Percentiles rank a stretch among this genome's conserved stretches.
phyloP scores from a whole-genome alignment of 2,113 vertebrate genomes.

The Pluvialis apricaria region DNA sequence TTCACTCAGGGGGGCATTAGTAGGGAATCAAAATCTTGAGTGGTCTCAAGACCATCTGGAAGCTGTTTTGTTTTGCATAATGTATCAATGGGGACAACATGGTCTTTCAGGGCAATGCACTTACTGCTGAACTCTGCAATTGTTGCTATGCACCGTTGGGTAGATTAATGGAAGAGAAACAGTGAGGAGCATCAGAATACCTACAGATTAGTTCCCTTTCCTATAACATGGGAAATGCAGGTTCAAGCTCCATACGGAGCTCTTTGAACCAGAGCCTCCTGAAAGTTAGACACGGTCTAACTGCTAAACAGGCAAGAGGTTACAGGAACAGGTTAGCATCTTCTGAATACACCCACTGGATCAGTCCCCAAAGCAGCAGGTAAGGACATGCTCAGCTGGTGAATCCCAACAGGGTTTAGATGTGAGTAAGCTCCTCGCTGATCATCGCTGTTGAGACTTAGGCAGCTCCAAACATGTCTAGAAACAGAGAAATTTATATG shows the following conservation, averaged over 20 bases:
- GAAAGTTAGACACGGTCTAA: not conserved
- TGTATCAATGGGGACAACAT: rapidly evolving
- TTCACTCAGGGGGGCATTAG: not conserved
- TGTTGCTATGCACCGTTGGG: rapidly evolving
- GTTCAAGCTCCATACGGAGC: not conserved
- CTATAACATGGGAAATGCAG: not conserved
- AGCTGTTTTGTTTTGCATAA: not conserved
- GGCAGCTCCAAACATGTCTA: slow-evolving; percentile 37
- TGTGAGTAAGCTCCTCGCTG: slow-evolving; percentile 32
- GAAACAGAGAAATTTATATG: not conserved
- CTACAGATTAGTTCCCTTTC: not conserved
- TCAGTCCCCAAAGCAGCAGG: slow-evolving; percentile 7
- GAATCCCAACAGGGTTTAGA: not conserved
- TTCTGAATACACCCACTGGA: not conserved
- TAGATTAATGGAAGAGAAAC: not conserved
- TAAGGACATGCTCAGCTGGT: not conserved
- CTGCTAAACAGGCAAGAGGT: not conserved
- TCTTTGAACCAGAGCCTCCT: not conserved
- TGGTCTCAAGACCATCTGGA: not conserved
- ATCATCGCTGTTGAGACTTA: not conserved
- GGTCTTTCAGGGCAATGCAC: not conserved
- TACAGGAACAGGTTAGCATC: not conserved
- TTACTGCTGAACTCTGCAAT: not conserved
- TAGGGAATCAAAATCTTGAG: not conserved
- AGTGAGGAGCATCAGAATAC: not conserved